Conservation (phyloP, 2,113 vertebrate genomes). For the Festucalex cinctus region DNA sequence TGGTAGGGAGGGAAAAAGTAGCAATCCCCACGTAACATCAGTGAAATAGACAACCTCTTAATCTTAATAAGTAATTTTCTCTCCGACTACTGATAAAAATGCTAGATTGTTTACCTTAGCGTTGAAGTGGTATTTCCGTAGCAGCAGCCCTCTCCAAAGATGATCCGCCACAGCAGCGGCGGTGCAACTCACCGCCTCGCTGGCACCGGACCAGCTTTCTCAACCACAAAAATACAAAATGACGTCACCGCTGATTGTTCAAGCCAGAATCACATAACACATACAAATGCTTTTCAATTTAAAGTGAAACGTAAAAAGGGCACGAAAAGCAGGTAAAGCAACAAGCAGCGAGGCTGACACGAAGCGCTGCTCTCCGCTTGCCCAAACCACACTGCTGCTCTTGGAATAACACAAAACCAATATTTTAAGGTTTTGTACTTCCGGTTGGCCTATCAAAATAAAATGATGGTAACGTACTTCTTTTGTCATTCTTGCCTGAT, state of each 20-base stretch:
- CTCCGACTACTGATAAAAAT: neutral
- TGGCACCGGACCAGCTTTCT: conserved; percentile 56
- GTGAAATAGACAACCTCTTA: neutral
- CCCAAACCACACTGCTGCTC: fast-evolving
- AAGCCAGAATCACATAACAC: neutral
- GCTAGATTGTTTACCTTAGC: conserved; percentile 31
- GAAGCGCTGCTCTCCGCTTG: conserved; percentile 7
- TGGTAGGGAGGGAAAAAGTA: too few relatives aligned
- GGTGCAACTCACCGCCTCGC: conserved; percentile 43
- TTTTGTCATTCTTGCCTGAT: too few relatives aligned
- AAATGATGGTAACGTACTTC: too few relatives aligned
- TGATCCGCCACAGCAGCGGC: conserved; percentile 20
- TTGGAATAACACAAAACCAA: neutral
- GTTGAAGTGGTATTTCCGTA: conserved; percentile 15
- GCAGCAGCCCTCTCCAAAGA: conserved; percentile 12
- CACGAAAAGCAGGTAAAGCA: neutral
- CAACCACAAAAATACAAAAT: conserved; percentile 25
- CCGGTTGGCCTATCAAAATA: neutral
- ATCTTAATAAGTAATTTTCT: neutral
- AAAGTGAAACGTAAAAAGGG: neutral
- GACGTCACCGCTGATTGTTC: conserved; percentile 42
- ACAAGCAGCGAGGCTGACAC: neutral
- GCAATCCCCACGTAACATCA: neutral
- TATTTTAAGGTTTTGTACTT: too few relatives aligned
- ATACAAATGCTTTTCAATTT: neutral